Conservation (phyloP, 2,113 vertebrate species). For the Scomber japonicus region DNA sequence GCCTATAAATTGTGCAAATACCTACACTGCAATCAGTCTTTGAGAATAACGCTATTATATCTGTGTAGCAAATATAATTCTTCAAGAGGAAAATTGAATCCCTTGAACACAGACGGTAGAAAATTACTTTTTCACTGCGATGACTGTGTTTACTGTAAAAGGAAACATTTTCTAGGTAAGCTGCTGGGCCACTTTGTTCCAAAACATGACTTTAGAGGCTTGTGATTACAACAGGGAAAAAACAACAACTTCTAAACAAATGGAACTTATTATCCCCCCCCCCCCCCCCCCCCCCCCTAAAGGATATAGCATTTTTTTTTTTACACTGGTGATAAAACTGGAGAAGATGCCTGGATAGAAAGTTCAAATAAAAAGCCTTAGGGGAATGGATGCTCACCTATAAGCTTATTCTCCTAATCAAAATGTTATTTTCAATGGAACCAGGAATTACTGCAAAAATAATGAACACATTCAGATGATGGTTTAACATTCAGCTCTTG, state of each 20-base stretch:
- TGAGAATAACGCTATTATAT: constrained; percentile 54
- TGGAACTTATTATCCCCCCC: not conserved
- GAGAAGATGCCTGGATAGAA: not conserved
- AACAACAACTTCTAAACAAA: not conserved
- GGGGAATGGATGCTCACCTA: not conserved
- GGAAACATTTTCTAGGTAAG: constrained; percentile 11
- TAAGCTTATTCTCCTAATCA: not conserved
- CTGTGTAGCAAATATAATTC: constrained; percentile 59
- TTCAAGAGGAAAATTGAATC: constrained; percentile 70
- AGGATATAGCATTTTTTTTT: too few relatives aligned
- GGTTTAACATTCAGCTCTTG: constrained; percentile 26
- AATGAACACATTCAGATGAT: constrained; percentile 39
- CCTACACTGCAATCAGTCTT: constrained; percentile 40
- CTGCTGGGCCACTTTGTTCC: constrained; percentile 32
- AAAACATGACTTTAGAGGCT: constrained; percentile 26
- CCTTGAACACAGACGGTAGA: constrained; percentile 52
- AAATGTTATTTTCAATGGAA: constrained; percentile 6
- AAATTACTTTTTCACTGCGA: constrained; percentile 63
- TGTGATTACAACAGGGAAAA: constrained; percentile 7
- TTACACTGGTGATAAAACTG: too few relatives aligned
- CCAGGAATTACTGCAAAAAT: not conserved
- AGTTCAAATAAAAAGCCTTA: constrained; percentile 7
- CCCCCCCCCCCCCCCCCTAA: too few relatives aligned
- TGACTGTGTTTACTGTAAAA: constrained; percentile 38
- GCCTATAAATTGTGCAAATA: constrained; percentile 39